A percentile compares a stretch with the other conserved stretches of the same genome.
Conservation (phyloP, 2,113 vertebrate species). For the Antechinus stuartii region DNA sequence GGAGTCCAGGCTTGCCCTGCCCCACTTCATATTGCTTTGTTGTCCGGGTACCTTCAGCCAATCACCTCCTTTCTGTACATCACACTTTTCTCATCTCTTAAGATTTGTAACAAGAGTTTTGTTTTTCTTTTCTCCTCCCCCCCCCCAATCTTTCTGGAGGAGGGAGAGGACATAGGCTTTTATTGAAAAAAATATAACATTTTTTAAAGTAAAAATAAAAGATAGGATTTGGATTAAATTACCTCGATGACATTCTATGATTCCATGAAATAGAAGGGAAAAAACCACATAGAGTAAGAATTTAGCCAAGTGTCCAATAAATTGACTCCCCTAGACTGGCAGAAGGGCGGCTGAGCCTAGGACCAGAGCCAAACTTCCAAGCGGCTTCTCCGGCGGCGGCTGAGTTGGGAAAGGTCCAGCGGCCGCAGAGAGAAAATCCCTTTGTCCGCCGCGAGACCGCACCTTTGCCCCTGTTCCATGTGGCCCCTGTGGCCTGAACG, state of each 20-base stretch:
- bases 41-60: neutral
- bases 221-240: neutral
- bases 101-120: neutral
- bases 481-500: neutral
- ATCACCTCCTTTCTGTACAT: neutral
- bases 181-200: neutral
- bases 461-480: neutral
- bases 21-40: neutral
- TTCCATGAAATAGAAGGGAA: neutral
- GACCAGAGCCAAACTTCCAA: neutral
- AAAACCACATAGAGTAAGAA: neutral
- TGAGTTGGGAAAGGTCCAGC: no score
- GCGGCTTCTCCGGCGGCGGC: no score
- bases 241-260: neutral
- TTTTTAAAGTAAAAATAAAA: neutral
- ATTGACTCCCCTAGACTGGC: neutral
- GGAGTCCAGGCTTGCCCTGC: neutral
- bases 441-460: neutral
- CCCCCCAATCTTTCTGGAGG: neutral
- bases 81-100: neutral
- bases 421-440: neutral
- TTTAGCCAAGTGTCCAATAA: neutral
- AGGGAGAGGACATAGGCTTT: neutral
- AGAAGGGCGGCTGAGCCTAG: neutral
- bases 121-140: neutral